These are phyloP conservation scores for Sardina pilchardus DNA, from an alignment of 2,113 vertebrate genomes.

Conservation along the genomic window DNA sequence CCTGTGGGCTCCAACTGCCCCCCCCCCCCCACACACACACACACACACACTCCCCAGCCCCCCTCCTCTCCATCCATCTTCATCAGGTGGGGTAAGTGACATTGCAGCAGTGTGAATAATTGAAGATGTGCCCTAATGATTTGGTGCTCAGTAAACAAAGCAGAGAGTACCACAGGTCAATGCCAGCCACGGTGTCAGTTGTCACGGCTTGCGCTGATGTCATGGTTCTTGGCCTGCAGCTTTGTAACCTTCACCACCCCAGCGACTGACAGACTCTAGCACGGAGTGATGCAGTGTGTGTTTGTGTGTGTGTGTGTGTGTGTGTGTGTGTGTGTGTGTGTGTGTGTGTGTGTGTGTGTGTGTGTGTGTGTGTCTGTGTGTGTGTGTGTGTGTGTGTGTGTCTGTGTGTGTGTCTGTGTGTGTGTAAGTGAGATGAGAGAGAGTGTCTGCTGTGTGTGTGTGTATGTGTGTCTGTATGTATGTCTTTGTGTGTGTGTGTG, in stretches of 20 bases:
- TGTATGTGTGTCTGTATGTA: neutral
- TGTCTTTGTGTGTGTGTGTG: neutral
- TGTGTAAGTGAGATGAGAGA: too few species aligned
- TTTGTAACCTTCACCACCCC: conserved; percentile 22
- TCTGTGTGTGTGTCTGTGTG: neutral
- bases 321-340: neutral
- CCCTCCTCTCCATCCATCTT: conserved; percentile 36
- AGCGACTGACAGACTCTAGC: neutral
- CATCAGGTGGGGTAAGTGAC: conserved; percentile 53
- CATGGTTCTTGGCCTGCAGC: conserved; percentile 39
- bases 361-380: neutral
- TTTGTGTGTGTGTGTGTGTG: neutral
- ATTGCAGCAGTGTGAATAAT: conserved; percentile 55
- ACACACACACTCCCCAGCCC: neutral
- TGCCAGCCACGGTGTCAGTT: conserved; percentile 49
- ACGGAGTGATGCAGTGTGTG: neutral
- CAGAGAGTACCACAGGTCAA: conserved; percentile 45
- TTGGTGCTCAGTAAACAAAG: conserved; percentile 57
- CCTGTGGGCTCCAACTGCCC: conserved; percentile 13
- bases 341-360: neutral
- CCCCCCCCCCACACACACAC: neutral
- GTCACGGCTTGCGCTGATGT: conserved; percentile 49
- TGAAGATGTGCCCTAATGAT: conserved; percentile 56
- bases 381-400: conserved; percentile 4
- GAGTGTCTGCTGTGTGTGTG: neutral